Percentiles rank a stretch among this genome's conserved stretches.
phyloP scores from a whole-genome alignment of 2,113 vertebrate species.

The Felis catus region DNA sequence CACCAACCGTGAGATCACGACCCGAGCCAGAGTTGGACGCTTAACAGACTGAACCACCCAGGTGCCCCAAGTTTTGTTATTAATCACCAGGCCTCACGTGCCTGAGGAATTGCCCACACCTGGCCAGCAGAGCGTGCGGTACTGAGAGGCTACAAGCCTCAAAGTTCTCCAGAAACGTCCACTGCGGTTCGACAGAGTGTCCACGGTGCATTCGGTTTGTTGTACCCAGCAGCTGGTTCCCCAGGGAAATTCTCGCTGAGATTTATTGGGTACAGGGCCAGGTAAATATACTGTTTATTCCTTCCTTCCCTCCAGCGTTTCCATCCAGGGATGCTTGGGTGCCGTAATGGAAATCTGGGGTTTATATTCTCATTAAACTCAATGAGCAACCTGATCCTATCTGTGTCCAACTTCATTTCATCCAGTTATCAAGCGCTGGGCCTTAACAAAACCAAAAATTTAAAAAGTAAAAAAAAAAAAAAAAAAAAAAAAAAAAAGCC shows the following conservation, averaged over 20 bases:
- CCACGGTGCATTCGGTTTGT: not conserved
- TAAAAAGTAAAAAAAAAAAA: not conserved
- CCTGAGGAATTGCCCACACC: not conserved
- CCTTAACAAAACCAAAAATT: not conserved
- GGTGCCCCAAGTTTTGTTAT: too few species aligned
- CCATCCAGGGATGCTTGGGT: not conserved
- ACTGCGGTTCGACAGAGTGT: not conserved
- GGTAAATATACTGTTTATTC: constrained; percentile 24
- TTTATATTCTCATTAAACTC: constrained; percentile 48
- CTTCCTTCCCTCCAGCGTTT: not conserved
- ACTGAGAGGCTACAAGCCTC: not conserved
- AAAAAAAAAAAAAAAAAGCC: not conserved
- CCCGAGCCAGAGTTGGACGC: too few species aligned
- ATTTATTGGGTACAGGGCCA: constrained; percentile 65
- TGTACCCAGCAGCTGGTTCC: constrained; percentile 50
- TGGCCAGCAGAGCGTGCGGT: constrained; percentile 22
- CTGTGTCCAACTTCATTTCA: not conserved
- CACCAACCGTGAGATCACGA: too few species aligned
- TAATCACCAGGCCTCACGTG: not conserved
- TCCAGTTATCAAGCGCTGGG: not conserved
- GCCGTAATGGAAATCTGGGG: constrained; percentile 51
- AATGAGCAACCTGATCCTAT: not conserved
- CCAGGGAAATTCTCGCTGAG: constrained; percentile 52
- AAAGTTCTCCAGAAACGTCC: not conserved
- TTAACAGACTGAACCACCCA: too few species aligned